Base-by-base conservation (phyloP, 2,888 invertebrate species). In the Pasiphila rectangulata region DNA sequence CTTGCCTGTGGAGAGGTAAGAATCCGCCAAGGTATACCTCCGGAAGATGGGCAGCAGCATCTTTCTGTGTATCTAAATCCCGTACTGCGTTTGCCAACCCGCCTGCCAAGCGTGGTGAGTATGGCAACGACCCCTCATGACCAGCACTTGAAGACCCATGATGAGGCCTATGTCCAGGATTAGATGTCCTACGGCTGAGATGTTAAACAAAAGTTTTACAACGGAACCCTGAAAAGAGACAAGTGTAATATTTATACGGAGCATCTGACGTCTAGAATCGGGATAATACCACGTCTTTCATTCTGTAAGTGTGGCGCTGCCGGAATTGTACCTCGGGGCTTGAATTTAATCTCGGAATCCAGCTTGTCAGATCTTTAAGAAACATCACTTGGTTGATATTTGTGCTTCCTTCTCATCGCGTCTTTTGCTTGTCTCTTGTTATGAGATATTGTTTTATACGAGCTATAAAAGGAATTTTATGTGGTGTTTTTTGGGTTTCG, bases 281-380 rank as follows among this genome's bases (percentile, higher is more conserved):
- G 74, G 81, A 84, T 83, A 79, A 83, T 78, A 73, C 75, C 72
- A 74, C 78, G 82, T 84, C 84, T 84, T 82, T 84, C 81, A 83
- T 83, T 17, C 74, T 74, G 64, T 60, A 65, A 73, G 76, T 74
- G 75, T 75, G 77, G 80, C 79, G 80, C 79, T 75, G 80, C 77
- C 67, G 73, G 78, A 82, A 84, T 80, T 75, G 78, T 75, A 79
- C 87, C 86, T 79, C 79, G 64, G 85, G 85, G 83, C 75, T 83
- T 82, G 83, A 84, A 84, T 86, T 86, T 87, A 87, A 87, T 87
- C 87, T 85, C 73, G 69, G 80, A 72, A 79, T 82, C 74, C 72
- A 76, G 43, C 72, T 73, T 78, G 79, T 80, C 83, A 78, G 77
- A 72, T 76, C 79, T 77, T 76, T 79, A 82, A 83, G 78, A 80